Base-by-base conservation (phyloP, 2,113 vertebrate species). In the Halichoerus grypus region DNA sequence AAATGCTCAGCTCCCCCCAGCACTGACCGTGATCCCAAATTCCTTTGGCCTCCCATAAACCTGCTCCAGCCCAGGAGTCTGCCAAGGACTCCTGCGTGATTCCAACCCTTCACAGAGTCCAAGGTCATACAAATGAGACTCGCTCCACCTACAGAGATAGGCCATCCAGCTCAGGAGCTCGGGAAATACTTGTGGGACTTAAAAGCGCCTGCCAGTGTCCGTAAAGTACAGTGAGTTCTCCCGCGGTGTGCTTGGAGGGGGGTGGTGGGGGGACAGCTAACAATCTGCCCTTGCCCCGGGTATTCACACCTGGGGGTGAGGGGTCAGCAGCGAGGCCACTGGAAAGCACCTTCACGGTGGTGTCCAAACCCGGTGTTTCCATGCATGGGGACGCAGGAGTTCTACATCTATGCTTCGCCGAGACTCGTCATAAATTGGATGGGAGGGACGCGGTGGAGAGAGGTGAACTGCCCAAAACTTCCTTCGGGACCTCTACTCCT, bases 281-380 rank as follows among this genome's bases (percentile, higher is more conserved):
- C n/a, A 1, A 4, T 14, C 0, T 4, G 14, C 65, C 57, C 0
- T 2, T 7, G 46, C 61, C 81, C 2, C 9, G 36, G 21, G 31
- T 10, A 18, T 2, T 26, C 51, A 31, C 69, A 42, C 24, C 7
- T 9, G 9, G 11, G 71, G 49, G 63, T n/a, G 22, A 65, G 42
- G 36, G 76, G 59, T 42, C 16, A 12, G 11, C 26, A 31, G 28
- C 49, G 5, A 0, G 1, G 49, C 18, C 36, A 3, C 14, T 4
- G 39, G 39, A 74, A 61, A 13, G 22, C 3, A 3, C 26, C 79
- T 51, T 76, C 61, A 4, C 49, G 3, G 13, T 10, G 31, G 22
- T n/a, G 10, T 46, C 84, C 33, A 21, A 51, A 46, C 28, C 19
- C 5, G 26, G 0, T 2, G 19, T 71, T 42, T 4, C 77, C 69